Evolutionary conservation across 2,113 vertebrate genomes (phyloP).

Genomic region (Glaucomys volans): DNA sequence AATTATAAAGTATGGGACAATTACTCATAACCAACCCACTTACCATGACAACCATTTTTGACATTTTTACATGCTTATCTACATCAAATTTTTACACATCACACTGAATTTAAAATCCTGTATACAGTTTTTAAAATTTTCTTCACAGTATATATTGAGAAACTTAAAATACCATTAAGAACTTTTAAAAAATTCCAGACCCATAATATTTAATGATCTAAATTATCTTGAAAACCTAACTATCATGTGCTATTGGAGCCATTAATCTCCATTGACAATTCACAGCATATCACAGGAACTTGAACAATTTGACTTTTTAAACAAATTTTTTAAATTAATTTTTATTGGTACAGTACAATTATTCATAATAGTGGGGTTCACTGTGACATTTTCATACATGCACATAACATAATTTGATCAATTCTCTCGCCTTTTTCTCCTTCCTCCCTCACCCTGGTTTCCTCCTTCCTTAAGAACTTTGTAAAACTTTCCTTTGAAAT

Average conservation of each 20-base stretch:
- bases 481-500: neutral
- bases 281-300: neutral
- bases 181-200: neutral
- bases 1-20: neutral
- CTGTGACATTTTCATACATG: no score
- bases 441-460: no score
- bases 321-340: neutral
- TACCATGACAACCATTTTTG: neutral
- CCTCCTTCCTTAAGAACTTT: neutral
- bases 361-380: no score
- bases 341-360: no score
- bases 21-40: neutral
- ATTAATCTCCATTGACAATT: neutral
- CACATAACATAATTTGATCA: no score
- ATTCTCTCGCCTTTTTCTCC: no score
- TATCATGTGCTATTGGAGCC: neutral
- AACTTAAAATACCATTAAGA: neutral
- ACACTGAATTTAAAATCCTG: slow-evolving; percentile 7
- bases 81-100: neutral
- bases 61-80: slow-evolving; percentile 31
- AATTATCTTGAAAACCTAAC: slow-evolving; percentile 32
- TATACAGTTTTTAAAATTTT: neutral
- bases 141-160: neutral
- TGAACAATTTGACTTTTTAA: neutral
- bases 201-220: neutral